Percentiles rank a stretch among this genome's conserved stretches.
These are phyloP conservation scores for Polydesmus complanatus DNA, from an alignment of 2,888 invertebrate species.

Conservation along the genomic window DNA sequence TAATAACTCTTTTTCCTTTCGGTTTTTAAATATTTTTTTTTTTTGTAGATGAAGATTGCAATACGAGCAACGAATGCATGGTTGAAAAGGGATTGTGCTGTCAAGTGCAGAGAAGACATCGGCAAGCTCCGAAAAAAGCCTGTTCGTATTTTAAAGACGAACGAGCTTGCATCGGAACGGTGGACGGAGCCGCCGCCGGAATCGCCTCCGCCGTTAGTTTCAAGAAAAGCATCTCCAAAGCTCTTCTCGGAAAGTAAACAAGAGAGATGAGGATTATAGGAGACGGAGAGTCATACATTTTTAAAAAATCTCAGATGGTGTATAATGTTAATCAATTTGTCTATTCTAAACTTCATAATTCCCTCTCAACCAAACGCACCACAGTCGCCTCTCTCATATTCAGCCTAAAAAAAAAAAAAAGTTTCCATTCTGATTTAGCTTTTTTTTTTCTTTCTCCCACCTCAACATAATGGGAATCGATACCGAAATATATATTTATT, in stretches of 20 bases:
- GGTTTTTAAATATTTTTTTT: too few relatives aligned
- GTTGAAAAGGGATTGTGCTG: constrained; percentile 73
- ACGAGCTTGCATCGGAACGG: constrained; percentile 70
- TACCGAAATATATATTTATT: too few relatives aligned
- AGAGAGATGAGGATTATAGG: neutral
- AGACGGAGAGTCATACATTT: neutral
- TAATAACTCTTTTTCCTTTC: too few relatives aligned
- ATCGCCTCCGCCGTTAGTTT: constrained; percentile 6
- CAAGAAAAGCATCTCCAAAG: constrained; percentile 12
- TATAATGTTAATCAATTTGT: too few relatives aligned
- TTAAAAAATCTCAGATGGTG: neutral
- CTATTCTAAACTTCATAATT: too few relatives aligned
- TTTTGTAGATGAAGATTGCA: constrained; percentile 68
- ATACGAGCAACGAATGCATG: constrained; percentile 69
- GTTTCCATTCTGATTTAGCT: too few relatives aligned
- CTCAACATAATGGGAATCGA: too few relatives aligned
- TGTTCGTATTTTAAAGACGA: constrained; percentile 88
- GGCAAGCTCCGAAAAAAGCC: constrained; percentile 70
- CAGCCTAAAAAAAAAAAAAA: too few relatives aligned
- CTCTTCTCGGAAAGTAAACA: neutral
- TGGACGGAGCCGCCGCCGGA: constrained; percentile 34
- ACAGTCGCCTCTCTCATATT: too few relatives aligned
- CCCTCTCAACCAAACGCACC: too few relatives aligned
- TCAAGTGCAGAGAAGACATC: constrained; percentile 69
- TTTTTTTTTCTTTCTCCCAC: too few relatives aligned